Conservation (phyloP, 2,888 invertebrate genomes). For the Hybos culiciformis region DNA sequence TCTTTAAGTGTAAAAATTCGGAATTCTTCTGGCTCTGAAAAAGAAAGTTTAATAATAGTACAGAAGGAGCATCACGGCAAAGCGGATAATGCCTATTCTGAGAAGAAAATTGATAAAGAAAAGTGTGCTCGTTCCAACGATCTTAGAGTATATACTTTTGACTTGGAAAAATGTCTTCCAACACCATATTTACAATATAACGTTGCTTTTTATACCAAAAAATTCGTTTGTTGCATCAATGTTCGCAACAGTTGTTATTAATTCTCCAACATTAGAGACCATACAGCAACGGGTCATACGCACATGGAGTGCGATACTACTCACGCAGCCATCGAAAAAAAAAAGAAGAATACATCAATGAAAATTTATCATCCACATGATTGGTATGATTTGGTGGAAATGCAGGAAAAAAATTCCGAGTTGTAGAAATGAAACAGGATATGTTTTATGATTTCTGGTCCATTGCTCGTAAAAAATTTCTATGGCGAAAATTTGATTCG, state of each 20-base stretch:
- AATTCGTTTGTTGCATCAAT: slow-evolving; percentile 2
- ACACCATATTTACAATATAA: slow-evolving; percentile 2
- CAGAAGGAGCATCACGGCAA: background rate
- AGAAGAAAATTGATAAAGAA: background rate
- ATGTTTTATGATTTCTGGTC: background rate
- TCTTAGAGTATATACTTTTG: background rate
- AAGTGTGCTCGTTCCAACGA: background rate
- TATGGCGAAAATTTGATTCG: background rate
- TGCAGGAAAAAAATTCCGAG: background rate
- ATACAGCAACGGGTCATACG: background rate
- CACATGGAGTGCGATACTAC: background rate
- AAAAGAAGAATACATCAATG: background rate
- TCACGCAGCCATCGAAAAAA: background rate
- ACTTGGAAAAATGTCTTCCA: slow-evolving; percentile 3
- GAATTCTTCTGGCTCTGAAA: background rate
- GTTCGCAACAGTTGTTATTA: background rate
- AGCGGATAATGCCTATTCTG: background rate
- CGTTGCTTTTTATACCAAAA: slow-evolving; percentile 4
- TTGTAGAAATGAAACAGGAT: background rate
- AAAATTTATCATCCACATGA: background rate
- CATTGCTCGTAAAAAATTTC: background rate
- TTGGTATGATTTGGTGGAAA: background rate
- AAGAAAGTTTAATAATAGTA: background rate
- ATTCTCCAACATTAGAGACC: background rate
- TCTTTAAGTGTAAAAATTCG: background rate